Conservation (phyloP, 2,888 invertebrate genomes). For the Drosophila mimica region DNA sequence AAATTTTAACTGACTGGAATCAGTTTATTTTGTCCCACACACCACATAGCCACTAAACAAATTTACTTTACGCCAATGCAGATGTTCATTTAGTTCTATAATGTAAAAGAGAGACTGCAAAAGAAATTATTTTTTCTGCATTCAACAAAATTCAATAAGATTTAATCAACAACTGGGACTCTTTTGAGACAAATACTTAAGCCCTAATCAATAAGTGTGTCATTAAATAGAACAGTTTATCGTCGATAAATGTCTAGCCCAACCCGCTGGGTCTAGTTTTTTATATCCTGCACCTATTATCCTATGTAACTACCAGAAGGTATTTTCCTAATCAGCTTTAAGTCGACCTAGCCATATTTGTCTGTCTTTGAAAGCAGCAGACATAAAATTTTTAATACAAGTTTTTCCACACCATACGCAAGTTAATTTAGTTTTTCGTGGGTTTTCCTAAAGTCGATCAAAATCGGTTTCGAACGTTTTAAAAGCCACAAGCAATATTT, state of each 20-base stretch:
- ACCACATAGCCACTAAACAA: conserved; percentile 7
- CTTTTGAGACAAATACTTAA: background rate
- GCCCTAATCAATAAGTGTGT: background rate
- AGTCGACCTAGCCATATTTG: background rate
- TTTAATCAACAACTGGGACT: background rate
- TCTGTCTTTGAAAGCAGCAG: background rate
- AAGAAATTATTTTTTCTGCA: background rate
- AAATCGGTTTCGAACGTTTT: too few species aligned
- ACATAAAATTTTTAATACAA: background rate
- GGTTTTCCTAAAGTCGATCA: background rate
- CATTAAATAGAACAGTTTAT: background rate
- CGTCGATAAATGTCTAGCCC: background rate
- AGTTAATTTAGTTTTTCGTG: background rate
- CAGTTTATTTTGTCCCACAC: conserved; percentile 11
- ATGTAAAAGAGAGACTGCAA: background rate
- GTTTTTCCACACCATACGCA: background rate
- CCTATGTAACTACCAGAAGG: background rate
- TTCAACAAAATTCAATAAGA: background rate
- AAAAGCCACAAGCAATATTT: background rate
- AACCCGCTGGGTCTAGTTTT: background rate
- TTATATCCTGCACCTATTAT: background rate
- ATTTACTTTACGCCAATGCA: conserved; percentile 44
- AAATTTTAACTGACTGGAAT: conserved; percentile 19
- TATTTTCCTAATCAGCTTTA: background rate
- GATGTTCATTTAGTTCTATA: conserved; percentile 20